Percentiles rank a stretch among this genome's conserved stretches.
phyloP scores from a whole-genome alignment of 2,888 invertebrate genomes.

The Mactromeris polynyma region DNA sequence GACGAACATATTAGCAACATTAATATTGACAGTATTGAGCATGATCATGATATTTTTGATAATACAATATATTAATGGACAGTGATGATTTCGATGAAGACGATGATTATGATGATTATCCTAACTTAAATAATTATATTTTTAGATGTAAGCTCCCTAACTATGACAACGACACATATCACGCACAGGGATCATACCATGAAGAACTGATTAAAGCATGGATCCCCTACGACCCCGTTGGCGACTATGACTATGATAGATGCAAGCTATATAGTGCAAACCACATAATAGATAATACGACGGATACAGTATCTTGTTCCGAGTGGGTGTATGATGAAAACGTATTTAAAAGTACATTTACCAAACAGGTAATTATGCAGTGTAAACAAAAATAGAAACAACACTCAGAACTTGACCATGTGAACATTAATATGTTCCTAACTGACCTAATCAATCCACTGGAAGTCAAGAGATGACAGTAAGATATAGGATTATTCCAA shows the following conservation, averaged over 20 bases:
- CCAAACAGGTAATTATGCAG: conserved; percentile 62
- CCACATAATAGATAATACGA: conserved; percentile 35
- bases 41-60: too few relatives aligned
- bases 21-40: too few relatives aligned
- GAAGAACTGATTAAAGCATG: conserved; percentile 33
- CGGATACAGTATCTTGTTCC: conserved; percentile 57
- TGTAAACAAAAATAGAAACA: too few relatives aligned
- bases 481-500: too few relatives aligned
- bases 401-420: too few relatives aligned
- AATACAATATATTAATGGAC: too few relatives aligned
- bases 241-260: conserved; percentile 54
- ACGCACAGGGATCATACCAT: conserved; percentile 48
- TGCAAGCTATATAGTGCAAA: conserved; percentile 49
- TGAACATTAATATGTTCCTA: too few relatives aligned
- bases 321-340: conserved; percentile 70
- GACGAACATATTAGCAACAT: too few relatives aligned
- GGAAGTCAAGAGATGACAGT: too few relatives aligned
- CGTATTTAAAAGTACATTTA: conserved; percentile 64
- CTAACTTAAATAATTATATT: background rate
- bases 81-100: too few relatives aligned
- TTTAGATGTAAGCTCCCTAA: conserved; percentile 64
- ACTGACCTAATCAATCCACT: too few relatives aligned
- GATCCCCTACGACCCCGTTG: conserved; percentile 48
- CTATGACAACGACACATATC: conserved; percentile 62
- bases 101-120: too few relatives aligned